Base-by-base conservation (phyloP, 2,113 vertebrate species). In the Okapia johnstoni region DNA sequence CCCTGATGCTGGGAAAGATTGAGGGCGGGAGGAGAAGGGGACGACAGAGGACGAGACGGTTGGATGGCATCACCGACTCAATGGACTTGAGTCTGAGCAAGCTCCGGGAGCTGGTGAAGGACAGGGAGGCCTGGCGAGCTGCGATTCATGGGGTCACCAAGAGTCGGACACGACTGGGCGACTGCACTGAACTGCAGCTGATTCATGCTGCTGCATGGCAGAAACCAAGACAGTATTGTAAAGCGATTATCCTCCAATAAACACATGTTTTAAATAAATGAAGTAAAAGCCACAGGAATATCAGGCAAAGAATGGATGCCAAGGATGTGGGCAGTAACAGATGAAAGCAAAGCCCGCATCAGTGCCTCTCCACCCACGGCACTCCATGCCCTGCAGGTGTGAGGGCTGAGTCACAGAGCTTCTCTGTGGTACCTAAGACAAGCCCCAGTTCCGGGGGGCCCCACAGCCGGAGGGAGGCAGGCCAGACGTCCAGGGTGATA, bases 141-240 rank as follows among this genome's bases (percentile, higher is more conserved):
- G 63, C 63, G 0, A 17, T 70, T 19, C 63, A 6, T 0, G n/a
- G n/a, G n/a, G n/a, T 36, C 9, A 9, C n/a, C 5, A 0, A 36
- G 66, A 23, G 66, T 70, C n/a, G 10, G 19, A 70, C 66, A 23
- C 4, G n/a, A 36, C 19, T 36, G n/a, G 12, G 9, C 2, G 0
- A 0, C 63, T 36, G n/a, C 2, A 70, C n/a, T 6, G 9, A 10
- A n/a, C 0, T 7, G 5, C 0, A 5, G 63, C n/a, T 36, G 17
- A 36, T 11, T 70, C n/a, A 2, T 2, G 1, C 11, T 21, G n/a
- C n/a, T 11, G 3, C 10, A 10, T 2, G 61, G 16, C 61, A 5
- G 33, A n/a, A n/a, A 19, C 2, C 16, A 2, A 9, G 33, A n/a
- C 7, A 4, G 7, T 5, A 10, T 5, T 11, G n/a, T 21, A 36